phyloP scores from a whole-genome alignment of 2,888 invertebrate genomes.

The Sinhomidia bicolor region DNA sequence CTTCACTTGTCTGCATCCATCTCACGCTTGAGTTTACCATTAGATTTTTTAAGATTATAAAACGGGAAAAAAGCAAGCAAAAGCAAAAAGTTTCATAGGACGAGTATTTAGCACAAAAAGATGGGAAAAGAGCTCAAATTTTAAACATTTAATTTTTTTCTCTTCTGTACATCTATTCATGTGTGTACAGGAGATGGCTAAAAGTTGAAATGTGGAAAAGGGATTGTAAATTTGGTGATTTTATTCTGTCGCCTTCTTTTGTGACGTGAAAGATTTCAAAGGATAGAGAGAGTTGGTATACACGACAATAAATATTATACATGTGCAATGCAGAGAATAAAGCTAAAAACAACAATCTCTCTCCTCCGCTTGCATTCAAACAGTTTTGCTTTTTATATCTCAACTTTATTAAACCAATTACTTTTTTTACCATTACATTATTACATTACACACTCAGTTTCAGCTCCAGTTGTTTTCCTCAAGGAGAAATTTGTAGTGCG shows the following conservation, averaged over 20 bases:
- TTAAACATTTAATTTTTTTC: slow-evolving; percentile 20
- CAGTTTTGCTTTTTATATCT: slow-evolving; percentile 2
- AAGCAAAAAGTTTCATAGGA: neutral
- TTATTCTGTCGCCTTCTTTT: slow-evolving; percentile 49
- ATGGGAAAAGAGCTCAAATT: neutral
- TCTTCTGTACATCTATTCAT: neutral
- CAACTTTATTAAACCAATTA: slow-evolving; percentile 26
- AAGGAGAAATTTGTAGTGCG: slow-evolving; percentile 27
- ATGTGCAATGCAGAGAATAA: neutral
- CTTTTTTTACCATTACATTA: slow-evolving; percentile 39
- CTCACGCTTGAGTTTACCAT: slow-evolving; percentile 48
- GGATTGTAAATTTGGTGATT: slow-evolving; percentile 39
- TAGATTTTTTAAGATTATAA: slow-evolving; percentile 18
- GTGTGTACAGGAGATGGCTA: neutral
- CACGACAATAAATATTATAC: neutral
- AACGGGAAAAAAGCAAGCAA: neutral
- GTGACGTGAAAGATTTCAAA: slow-evolving; percentile 41
- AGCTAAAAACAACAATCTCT: no score
- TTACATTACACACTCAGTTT: slow-evolving; percentile 53
- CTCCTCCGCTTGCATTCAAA: no score
- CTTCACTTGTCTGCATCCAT: slow-evolving; percentile 56
- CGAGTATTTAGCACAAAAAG: slow-evolving; percentile 20
- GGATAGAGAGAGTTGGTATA: neutral
- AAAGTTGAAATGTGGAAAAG: slow-evolving; percentile 11
- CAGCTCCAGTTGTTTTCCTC: slow-evolving; percentile 63